These are phyloP conservation scores for Pantherophis alleghaniensis DNA, from an alignment of 2,797 vertebrate species.

Conservation along the genomic window DNA sequence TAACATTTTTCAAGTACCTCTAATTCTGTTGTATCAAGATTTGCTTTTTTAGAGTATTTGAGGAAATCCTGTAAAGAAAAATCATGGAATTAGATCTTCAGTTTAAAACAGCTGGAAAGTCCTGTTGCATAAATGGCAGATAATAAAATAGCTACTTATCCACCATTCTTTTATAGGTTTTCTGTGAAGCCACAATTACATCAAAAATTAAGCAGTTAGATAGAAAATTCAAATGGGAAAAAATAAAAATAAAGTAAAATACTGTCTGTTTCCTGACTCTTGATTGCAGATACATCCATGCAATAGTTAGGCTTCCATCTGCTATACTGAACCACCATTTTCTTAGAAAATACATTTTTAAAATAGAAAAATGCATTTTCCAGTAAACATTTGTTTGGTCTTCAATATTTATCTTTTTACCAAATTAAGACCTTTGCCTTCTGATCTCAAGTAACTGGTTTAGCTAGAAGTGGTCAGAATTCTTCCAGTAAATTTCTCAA, in stretches of 20 bases:
- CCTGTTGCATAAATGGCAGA: not conserved
- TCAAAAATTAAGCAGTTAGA: not conserved
- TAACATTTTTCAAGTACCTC: slow-evolving; percentile 77
- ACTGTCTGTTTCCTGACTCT: not conserved
- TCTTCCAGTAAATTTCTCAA: not conserved
- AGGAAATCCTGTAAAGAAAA: slow-evolving; percentile 84
- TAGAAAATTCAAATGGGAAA: not conserved
- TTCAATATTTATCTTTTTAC: not conserved
- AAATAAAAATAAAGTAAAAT: not conserved
- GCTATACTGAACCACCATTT: not conserved
- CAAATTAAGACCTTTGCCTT: not conserved
- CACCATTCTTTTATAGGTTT: not conserved
- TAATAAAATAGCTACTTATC: not conserved
- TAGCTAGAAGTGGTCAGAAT: not conserved
- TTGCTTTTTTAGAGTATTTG: slow-evolving; percentile 94
- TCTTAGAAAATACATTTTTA: slow-evolving; percentile 7
- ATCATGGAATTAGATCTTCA: not conserved
- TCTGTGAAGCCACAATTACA: not conserved
- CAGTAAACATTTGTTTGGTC: not conserved
- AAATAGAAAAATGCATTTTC: not conserved
- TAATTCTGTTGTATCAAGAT: slow-evolving; percentile 87
- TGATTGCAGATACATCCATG: not conserved
- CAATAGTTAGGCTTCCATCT: not conserved
- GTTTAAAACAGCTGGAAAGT: not conserved
- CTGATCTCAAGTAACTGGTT: not conserved